Base-by-base conservation (phyloP, 2,113 vertebrate genomes). In the Pollachius pollachius region DNA sequence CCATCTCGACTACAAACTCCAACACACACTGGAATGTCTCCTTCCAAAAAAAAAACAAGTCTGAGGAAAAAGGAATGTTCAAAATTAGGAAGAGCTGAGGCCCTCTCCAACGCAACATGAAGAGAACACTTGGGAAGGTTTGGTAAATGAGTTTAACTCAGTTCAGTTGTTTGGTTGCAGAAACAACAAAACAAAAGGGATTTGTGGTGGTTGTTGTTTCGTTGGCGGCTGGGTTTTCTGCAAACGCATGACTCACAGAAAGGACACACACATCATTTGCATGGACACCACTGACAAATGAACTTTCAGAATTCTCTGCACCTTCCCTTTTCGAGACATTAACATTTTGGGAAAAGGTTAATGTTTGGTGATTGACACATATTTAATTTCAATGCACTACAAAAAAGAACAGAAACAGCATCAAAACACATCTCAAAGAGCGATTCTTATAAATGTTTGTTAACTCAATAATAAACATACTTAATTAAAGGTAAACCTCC, bases 301-400 rank as follows among this genome's bases (percentile, higher is more conserved):
- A 89, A 86, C 88, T 90, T 88, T 90, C 70, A 72, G 30, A 85
- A 84, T 75, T 77, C 70, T 88, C 75, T 34, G 67, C 82, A 77
- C 25, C 15, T 60, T 80, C 76, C 68, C 54, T 76, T 76, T 77
- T 63, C 80, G 60, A 77, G 23, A 67, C 73, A 65, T 78, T 85
- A 87, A 80, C 86, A 89, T 90, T 90, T 85, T 73, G 66, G 65
- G 69, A 62, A 89, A 90, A 90, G 87, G 86, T 89, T 80, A 89
- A 76, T 80, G 60, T 76, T 74, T 82, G 70, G 58, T 80, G 76
- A 85, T 77, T 86, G 81, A 81, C 89, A 78, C 69, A 65, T 73
- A 74, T 80, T 77, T 81, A 5, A 65, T 87, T 70, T 71, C 23
- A 62, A 25, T 52, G 63, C 60, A 67, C 27, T 9, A 6, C 21